Conservation (phyloP, 2,113 vertebrate species). For the Microcebus lehilahytsara region DNA sequence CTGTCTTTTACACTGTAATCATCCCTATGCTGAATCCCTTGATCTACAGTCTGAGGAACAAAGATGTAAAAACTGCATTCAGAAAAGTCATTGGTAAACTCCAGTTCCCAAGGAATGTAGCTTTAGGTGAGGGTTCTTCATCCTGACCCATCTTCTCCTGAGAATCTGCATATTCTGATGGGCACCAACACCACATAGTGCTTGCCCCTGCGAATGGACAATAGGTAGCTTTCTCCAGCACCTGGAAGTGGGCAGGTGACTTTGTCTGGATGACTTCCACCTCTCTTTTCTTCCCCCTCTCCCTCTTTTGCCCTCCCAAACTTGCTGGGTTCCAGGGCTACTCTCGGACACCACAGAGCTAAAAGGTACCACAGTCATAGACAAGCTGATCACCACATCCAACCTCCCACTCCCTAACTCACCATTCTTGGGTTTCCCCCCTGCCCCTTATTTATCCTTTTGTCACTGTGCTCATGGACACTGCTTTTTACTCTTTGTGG, state of each 20-base stretch:
- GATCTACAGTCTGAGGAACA: conserved; percentile 43
- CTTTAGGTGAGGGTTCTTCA: background rate
- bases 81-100: background rate
- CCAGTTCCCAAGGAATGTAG: background rate
- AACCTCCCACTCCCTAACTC: background rate
- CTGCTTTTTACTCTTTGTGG: background rate
- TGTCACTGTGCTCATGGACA: background rate
- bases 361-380: background rate
- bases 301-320: background rate
- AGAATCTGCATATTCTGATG: background rate
- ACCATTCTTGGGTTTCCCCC: background rate
- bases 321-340: background rate
- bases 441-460: background rate
- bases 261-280: background rate
- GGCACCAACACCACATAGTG: background rate
- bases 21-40: conserved; percentile 34
- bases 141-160: background rate
- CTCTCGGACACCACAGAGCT: background rate
- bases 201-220: background rate
- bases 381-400: background rate
- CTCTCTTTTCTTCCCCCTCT: background rate
- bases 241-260: background rate
- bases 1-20: conserved; percentile 39
- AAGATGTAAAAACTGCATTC: background rate
- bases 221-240: background rate